Percentiles rank a stretch among this genome's conserved stretches.
These are phyloP conservation scores for Bubo bubo DNA, from an alignment of 2,113 vertebrate genomes.

Conservation along the genomic window DNA sequence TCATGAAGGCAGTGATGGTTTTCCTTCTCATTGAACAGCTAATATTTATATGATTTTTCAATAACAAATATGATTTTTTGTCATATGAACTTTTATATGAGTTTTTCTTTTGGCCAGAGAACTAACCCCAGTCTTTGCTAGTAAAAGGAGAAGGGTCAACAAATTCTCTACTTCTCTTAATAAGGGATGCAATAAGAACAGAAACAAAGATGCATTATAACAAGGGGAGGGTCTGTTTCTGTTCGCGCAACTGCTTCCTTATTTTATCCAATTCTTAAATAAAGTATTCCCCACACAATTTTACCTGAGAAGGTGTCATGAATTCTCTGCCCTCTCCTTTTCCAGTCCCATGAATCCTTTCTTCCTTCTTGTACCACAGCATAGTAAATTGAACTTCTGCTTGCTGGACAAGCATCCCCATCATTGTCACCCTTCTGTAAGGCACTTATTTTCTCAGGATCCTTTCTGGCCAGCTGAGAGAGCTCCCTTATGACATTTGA, in stretches of 20 bases:
- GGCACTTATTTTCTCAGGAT: background rate
- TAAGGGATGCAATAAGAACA: background rate
- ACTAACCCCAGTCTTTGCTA: rapidly evolving
- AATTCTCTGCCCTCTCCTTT: background rate
- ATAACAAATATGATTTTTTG: background rate
- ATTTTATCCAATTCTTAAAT: background rate
- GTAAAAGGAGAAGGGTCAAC: background rate
- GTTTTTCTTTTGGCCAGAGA: background rate
- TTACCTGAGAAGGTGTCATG: background rate
- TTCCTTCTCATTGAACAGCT: background rate
- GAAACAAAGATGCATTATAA: background rate
- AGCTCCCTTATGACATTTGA: background rate
- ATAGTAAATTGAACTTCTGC: background rate
- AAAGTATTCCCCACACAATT: background rate
- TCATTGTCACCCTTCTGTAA: background rate
- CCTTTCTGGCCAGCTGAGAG: background rate
- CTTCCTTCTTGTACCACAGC: background rate
- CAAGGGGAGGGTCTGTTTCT: background rate
- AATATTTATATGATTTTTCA: background rate
- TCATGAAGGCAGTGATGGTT: background rate
- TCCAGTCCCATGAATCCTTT: background rate
- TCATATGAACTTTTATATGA: background rate
- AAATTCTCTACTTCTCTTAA: background rate
- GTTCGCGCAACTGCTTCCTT: background rate
- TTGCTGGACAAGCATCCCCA: background rate